phyloP scores from a whole-genome alignment of 2,888 invertebrate species.

The Lycia hirtaria region DNA sequence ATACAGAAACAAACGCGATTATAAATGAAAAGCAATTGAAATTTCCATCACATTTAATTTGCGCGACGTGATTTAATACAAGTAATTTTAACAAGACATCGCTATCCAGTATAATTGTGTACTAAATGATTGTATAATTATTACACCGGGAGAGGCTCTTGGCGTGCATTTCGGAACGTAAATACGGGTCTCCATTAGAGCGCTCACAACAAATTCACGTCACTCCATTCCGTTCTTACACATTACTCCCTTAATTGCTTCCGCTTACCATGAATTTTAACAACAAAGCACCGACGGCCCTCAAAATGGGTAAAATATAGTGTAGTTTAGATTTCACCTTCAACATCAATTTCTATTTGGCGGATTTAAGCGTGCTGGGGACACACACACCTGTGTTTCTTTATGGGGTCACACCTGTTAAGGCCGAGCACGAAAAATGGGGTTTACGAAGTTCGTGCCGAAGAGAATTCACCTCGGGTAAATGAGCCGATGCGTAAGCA shows the following conservation, averaged over 20 bases:
- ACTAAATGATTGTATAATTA: conserved; percentile 61
- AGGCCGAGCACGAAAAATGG: conserved; percentile 49
- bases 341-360: conserved; percentile 79
- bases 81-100: conserved; percentile 46
- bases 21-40: conserved; percentile 44
- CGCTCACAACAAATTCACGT: conserved; percentile 75
- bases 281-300: conserved; percentile 73
- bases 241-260: conserved; percentile 80
- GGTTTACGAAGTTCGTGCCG: conserved; percentile 36
- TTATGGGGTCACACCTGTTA: conserved; percentile 68
- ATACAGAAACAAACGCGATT: conserved; percentile 43
- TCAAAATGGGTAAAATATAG: conserved; percentile 74
- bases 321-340: conserved; percentile 74
- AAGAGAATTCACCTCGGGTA: conserved; percentile 37
- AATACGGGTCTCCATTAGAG: conserved; percentile 74
- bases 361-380: conserved; percentile 67
- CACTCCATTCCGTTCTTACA: conserved; percentile 79
- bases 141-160: conserved; percentile 57
- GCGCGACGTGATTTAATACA: conserved; percentile 42
- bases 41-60: conserved; percentile 46
- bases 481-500: conserved; percentile 40
- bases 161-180: conserved; percentile 69
- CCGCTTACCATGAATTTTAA: conserved; percentile 80
- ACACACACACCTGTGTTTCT: conserved; percentile 72
- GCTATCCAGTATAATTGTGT: conserved; percentile 49